Evolutionary conservation across 2,888 invertebrate species (phyloP).

Genomic region (Lomographa bimaculata): DNA sequence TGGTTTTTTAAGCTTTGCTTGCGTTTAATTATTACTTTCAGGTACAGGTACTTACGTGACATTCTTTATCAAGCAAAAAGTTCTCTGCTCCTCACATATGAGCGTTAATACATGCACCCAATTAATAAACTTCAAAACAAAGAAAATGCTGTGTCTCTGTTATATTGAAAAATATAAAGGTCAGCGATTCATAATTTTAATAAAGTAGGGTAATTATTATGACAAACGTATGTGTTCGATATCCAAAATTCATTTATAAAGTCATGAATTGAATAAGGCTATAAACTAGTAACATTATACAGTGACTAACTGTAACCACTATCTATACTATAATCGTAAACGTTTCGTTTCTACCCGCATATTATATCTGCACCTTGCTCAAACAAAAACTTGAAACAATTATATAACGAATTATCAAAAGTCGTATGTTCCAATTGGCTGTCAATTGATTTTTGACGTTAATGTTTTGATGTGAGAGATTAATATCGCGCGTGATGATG

Average conservation of each 20-base stretch:
- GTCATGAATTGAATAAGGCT: constrained; percentile 12
- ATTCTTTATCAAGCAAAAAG: too few relatives aligned
- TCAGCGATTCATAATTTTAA: too few relatives aligned
- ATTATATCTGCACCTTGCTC: constrained; percentile 79
- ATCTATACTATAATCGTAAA: constrained; percentile 52
- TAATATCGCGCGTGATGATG: constrained; percentile 60
- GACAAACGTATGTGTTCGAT: too few relatives aligned
- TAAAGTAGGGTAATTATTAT: too few relatives aligned
- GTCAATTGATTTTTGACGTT: constrained; percentile 67
- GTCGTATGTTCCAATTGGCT: constrained; percentile 61
- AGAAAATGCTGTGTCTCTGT: too few relatives aligned
- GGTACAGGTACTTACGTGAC: too few relatives aligned
- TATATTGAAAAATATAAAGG: too few relatives aligned
- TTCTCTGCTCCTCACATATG: too few relatives aligned
- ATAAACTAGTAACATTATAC: constrained; percentile 19
- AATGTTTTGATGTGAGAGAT: constrained; percentile 60
- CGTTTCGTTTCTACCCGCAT: constrained; percentile 52
- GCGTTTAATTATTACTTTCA: too few relatives aligned
- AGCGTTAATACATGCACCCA: too few relatives aligned
- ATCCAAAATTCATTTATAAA: constrained; percentile 13
- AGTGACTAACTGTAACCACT: constrained; percentile 28
- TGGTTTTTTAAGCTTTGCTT: too few relatives aligned
- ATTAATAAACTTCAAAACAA: constrained; percentile 1
- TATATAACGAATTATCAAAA: constrained; percentile 58
- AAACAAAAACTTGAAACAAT: constrained; percentile 80